A percentile compares a stretch with the other conserved stretches of the same genome.
phyloP scores from a whole-genome alignment of 2,797 vertebrate genomes.

The Hydrophis major region DNA sequence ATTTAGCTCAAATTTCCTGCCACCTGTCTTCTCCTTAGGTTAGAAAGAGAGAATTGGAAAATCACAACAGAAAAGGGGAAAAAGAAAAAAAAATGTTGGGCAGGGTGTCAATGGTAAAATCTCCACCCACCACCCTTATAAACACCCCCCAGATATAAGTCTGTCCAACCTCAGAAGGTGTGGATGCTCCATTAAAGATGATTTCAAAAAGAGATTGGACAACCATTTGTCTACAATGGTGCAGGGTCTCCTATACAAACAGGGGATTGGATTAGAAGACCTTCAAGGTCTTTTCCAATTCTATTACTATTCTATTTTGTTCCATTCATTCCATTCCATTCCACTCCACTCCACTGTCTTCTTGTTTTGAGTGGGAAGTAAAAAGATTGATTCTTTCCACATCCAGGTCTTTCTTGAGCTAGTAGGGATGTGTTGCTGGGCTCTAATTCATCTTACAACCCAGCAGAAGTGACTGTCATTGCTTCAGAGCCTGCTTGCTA shows the following conservation, averaged over 20 bases:
- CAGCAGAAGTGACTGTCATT: not conserved
- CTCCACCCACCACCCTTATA: not conserved
- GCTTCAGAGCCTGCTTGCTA: not conserved
- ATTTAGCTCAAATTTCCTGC: not conserved
- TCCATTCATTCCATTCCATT: not conserved
- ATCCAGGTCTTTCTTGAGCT: not conserved
- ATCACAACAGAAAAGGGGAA: not conserved
- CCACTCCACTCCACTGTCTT: not conserved
- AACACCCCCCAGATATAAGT: not conserved
- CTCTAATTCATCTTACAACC: not conserved
- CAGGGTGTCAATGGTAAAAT: not conserved
- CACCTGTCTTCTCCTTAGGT: not conserved
- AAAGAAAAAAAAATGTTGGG: not conserved
- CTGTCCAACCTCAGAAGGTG: not conserved
- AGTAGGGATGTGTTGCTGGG: not conserved
- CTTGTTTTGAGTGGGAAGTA: not conserved
- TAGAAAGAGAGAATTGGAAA: not conserved
- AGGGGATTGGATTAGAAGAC: not conserved
- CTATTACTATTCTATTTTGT: not conserved
- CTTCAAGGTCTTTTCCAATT: not conserved
- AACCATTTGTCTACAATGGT: not conserved
- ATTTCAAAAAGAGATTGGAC: not conserved
- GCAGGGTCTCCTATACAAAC: not conserved
- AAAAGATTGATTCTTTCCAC: not conserved
- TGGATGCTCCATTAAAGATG: not conserved